Evolutionary conservation across 1,140 invertebrate species (phyloP).

Genomic region (Lamellibrachia luymesi): DNA sequence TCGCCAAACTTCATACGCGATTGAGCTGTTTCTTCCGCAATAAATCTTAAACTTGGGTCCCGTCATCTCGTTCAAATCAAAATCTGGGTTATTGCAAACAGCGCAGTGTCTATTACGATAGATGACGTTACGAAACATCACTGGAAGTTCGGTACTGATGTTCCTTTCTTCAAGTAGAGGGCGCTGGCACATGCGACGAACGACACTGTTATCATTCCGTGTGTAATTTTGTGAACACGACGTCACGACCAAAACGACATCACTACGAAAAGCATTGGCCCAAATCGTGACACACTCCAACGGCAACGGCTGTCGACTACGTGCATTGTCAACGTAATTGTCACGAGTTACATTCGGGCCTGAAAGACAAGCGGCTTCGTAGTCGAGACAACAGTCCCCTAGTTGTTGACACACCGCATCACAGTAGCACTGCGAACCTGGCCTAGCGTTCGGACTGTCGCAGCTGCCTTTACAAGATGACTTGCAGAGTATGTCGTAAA

Average conservation of each 20-base stretch:
- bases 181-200: too few species aligned
- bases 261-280: background rate
- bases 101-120: background rate
- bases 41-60: background rate
- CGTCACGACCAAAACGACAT: background rate
- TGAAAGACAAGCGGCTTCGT: background rate
- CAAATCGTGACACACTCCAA: background rate
- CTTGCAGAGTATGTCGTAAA: background rate
- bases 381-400: background rate
- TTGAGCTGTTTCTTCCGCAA: background rate
- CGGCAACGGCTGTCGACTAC: background rate
- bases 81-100: background rate
- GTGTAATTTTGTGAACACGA: background rate
- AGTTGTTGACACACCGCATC: conserved; percentile 2
- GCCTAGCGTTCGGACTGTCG: background rate
- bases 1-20: background rate
- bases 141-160: background rate
- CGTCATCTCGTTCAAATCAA: background rate
- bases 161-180: too few species aligned
- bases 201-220: background rate
- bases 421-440: background rate
- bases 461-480: background rate
- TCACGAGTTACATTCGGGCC: background rate
- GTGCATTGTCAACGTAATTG: background rate
- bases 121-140: background rate